Conservation (phyloP, 2,888 invertebrate species). For the Apodemia zela region DNA sequence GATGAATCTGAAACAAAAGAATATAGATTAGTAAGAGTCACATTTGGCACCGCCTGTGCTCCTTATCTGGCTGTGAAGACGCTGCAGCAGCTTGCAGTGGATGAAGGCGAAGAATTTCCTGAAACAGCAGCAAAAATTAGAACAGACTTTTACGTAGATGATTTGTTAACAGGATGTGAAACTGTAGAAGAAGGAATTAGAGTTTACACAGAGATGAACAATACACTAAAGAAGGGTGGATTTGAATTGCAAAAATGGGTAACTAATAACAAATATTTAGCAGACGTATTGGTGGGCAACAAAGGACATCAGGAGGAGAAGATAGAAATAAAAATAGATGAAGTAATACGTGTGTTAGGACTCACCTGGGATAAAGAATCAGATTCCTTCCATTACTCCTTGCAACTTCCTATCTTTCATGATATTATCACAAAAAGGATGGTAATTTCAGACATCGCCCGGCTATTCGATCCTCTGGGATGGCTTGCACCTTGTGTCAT, state of each 20-base stretch:
- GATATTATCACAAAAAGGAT: conserved; percentile 31
- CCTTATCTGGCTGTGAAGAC: conserved; percentile 15
- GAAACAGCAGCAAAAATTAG: conserved; percentile 2
- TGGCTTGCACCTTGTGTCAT: conserved; percentile 35
- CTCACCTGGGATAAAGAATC: conserved; percentile 33
- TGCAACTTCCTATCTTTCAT: conserved; percentile 24
- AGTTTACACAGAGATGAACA: conserved; percentile 16
- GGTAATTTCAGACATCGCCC: conserved; percentile 34
- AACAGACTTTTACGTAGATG: conserved; percentile 21
- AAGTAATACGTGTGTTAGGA: conserved; percentile 30
- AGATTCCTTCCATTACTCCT: conserved; percentile 31
- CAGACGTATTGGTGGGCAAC: not conserved
- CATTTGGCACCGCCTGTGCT: conserved; percentile 15
- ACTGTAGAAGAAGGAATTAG: conserved; percentile 15
- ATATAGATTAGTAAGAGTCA: conserved; percentile 1
- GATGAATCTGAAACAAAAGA: not conserved
- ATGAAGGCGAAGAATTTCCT: conserved; percentile 1
- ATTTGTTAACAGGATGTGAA: conserved; percentile 21
- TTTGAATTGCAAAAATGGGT: conserved; percentile 26
- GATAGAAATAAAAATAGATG: not conserved
- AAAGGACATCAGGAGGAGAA: not conserved
- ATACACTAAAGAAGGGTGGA: conserved; percentile 16
- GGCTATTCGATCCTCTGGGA: conserved; percentile 37
- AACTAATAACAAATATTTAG: conserved; percentile 11
- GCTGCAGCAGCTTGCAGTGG: conserved; percentile 1